Evolutionary conservation across 1,140 invertebrate genomes (phyloP).

Genomic region (Temnothorax curvispinosus): DNA sequence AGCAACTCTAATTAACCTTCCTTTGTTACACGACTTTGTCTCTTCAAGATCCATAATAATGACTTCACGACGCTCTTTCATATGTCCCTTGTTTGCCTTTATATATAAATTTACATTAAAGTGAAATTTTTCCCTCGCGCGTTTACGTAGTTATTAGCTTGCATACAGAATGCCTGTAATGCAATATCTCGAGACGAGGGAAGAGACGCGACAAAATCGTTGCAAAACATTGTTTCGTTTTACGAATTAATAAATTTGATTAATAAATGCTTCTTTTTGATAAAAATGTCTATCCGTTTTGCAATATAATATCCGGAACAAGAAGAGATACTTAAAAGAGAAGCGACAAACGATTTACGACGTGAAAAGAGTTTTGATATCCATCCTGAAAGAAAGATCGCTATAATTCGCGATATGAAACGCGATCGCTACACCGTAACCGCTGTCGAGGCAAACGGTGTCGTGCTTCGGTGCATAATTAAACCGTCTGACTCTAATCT

Average conservation of each 20-base stretch:
- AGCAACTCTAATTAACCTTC: neutral
- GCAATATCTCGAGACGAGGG: neutral
- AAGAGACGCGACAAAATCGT: neutral
- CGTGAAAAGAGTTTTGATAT: neutral
- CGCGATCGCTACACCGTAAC: neutral
- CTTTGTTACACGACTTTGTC: slow-evolving; percentile 33
- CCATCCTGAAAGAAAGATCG: neutral
- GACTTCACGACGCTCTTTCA: neutral
- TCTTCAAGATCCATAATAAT: slow-evolving; percentile 37
- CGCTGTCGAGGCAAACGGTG: neutral
- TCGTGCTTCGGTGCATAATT: neutral
- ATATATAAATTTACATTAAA: slow-evolving; percentile 46
- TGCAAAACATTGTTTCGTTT: neutral
- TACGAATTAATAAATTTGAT: neutral
- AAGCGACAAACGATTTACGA: neutral
- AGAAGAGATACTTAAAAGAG: neutral
- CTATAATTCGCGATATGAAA: neutral
- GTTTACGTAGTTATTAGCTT: slow-evolving; percentile 9
- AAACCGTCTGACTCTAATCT: neutral
- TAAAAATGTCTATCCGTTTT: slow-evolving; percentile 1
- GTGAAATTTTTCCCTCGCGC: neutral
- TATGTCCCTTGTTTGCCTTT: neutral
- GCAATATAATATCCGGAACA: neutral
- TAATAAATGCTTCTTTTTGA: neutral
- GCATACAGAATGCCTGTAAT: neutral